phyloP scores from a whole-genome alignment of 2,888 invertebrate genomes.

The Andrena dorsata region DNA sequence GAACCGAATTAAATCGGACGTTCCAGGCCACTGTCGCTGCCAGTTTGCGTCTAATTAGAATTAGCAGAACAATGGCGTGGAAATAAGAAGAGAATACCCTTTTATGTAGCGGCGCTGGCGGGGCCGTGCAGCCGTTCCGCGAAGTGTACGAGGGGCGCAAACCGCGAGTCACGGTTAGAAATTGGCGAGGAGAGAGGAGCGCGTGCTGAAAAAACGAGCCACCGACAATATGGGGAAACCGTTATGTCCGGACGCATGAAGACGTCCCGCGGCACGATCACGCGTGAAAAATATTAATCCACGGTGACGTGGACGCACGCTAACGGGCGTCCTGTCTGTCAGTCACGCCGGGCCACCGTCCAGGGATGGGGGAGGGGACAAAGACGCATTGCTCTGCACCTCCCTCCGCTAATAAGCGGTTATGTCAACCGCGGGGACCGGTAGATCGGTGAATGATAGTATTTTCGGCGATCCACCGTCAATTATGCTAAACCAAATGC shows the following conservation, averaged over 20 bases:
- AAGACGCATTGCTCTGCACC: constrained; percentile 58
- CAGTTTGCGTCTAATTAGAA: constrained; percentile 49
- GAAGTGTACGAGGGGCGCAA: constrained; percentile 41
- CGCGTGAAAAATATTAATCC: constrained; percentile 75
- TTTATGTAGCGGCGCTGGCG: constrained; percentile 8
- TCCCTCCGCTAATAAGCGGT: constrained; percentile 71
- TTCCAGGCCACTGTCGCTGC: not conserved
- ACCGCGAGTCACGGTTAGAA: constrained; percentile 80
- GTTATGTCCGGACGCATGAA: constrained; percentile 57
- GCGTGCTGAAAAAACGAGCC: constrained; percentile 41
- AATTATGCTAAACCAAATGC: constrained; percentile 70
- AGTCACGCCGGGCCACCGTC: constrained; percentile 45
- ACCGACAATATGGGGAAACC: constrained; percentile 51
- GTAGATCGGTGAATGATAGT: constrained; percentile 70
- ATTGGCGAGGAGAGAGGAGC: constrained; percentile 71
- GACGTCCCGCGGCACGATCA: constrained; percentile 52
- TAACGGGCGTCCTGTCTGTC: constrained; percentile 62
- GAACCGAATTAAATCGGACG: constrained; percentile 12
- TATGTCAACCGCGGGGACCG: constrained; percentile 65
- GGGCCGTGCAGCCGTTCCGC: constrained; percentile 14
- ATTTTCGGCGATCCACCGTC: constrained; percentile 67
- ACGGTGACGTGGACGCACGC: constrained; percentile 58
- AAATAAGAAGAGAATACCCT: constrained; percentile 35
- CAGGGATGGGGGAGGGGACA: constrained; percentile 4
- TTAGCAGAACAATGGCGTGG: constrained; percentile 52